Evolutionary conservation across 2,888 invertebrate genomes (phyloP), one percentile per base, ranked within the genome.

Genomic region (Sarcophaga caerulescens): DNA sequence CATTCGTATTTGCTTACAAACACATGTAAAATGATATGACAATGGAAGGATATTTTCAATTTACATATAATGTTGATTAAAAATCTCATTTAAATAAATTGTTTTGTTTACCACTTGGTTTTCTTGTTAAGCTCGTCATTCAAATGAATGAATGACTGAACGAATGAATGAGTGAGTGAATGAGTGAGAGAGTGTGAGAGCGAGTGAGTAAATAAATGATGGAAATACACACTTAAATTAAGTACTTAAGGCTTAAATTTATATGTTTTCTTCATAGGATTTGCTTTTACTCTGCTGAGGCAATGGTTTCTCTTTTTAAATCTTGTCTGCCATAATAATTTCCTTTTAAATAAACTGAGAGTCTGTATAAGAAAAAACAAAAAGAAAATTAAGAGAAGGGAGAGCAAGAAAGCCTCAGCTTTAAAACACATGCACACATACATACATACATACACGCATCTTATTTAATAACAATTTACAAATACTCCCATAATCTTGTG

Each of bases 391-490:
- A 47, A n/a, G 11, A 44, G 35, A 35, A 35, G 23, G 35, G 73
- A 62, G 2, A 60, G 21, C 11, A 21, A 74, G 74, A 74, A 62
- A 63, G 47, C 45, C 25, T 44, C 73, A 60, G 45, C 44, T 59
- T 14, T 47, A 52, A n/a, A 47, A 65, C 62, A 52, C 4, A 19
- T n/a, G n/a, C 62, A 47, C 57, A 52, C 17, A 52, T 52, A 52
- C 52, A 52, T 35, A 8, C 10, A 35, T 10, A 35, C 14, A 52
- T 10, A 17, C 63, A 68, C 79, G 74, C 81, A 81, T 73, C 76
- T 73, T 81, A 74, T 84, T 79, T 85, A 85, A 81, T 78, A 86
- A 78, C 70, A 73, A 78, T 83, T 81, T 81, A 69, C 77, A 86
- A 84, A 86, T 81, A 81, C 81, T 76, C 84, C 60, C 60, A 81